phyloP scores from a whole-genome alignment of 1,140 invertebrate species.

The Manduca sexta region DNA sequence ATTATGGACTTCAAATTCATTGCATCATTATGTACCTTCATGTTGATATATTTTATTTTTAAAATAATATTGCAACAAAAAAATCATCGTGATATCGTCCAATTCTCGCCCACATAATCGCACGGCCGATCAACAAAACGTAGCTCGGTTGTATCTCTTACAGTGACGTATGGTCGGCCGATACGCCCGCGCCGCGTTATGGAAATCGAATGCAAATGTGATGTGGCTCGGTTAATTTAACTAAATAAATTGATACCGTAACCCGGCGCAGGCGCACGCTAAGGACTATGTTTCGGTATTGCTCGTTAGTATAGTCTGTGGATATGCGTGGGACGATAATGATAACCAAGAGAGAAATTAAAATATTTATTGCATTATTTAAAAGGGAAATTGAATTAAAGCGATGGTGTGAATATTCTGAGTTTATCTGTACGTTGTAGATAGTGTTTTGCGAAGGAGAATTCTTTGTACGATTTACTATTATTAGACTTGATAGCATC shows the following conservation, averaged over 20 bases:
- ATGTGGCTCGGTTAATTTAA: constrained; percentile 63
- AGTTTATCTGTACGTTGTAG: too few species aligned
- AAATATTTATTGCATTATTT: background rate
- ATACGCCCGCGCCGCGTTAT: constrained; percentile 58
- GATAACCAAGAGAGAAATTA: too few species aligned
- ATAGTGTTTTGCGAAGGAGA: too few species aligned
- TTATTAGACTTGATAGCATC: too few species aligned
- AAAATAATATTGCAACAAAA: background rate
- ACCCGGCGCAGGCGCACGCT: constrained; percentile 37
- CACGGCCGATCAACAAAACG: constrained; percentile 38
- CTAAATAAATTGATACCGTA: constrained; percentile 63
- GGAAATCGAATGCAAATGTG: constrained; percentile 72
- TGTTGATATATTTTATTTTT: too few species aligned
- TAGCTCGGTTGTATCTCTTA: constrained; percentile 35
- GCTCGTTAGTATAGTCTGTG: constrained; percentile 47
- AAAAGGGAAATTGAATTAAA: background rate
- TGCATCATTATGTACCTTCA: too few species aligned
- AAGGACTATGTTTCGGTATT: constrained; percentile 52
- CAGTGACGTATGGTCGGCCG: constrained; percentile 63
- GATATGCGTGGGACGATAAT: constrained; percentile 23
- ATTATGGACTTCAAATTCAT: too few species aligned
- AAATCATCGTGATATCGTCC: constrained; percentile 18
- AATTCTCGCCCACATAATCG: constrained; percentile 29
- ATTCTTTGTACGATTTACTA: too few species aligned
- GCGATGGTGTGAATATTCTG: background rate